phyloP scores from a whole-genome alignment of 2,113 vertebrate species.

The Poeciliopsis turrubarensis region DNA sequence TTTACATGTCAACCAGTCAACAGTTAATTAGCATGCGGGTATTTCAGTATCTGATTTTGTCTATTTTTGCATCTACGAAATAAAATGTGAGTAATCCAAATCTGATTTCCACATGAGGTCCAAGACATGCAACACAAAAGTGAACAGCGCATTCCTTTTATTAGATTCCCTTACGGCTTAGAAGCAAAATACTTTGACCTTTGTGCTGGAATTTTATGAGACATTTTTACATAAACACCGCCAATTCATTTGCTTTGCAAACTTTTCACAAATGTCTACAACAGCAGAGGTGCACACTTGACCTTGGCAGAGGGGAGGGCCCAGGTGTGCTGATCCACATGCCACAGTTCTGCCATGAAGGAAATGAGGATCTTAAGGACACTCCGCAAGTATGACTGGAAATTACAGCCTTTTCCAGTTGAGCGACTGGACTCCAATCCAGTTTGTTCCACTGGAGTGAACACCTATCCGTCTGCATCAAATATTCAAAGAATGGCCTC shows the following conservation, averaged over 20 bases:
- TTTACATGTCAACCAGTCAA: not conserved
- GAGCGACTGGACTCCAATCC: constrained; percentile 79
- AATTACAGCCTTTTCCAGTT: constrained; percentile 82
- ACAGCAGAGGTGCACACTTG: not conserved
- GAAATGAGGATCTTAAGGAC: constrained; percentile 77
- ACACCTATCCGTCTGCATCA: constrained; percentile 82
- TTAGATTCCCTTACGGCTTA: not conserved
- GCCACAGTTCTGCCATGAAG: constrained; percentile 51
- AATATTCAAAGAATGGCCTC: constrained; percentile 81
- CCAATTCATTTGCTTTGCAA: not conserved
- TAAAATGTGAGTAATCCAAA: not conserved
- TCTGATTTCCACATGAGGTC: not conserved
- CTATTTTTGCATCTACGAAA: not conserved
- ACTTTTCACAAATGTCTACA: not conserved
- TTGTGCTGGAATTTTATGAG: not conserved
- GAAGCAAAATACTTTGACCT: not conserved
- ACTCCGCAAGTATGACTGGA: constrained; percentile 67
- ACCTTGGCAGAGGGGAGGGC: constrained; percentile 51
- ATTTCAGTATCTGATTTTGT: not conserved
- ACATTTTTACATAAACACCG: not conserved
- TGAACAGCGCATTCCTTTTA: not conserved
- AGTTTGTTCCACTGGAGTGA: constrained; percentile 83
- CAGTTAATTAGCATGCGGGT: not conserved
- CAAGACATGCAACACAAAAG: not conserved
- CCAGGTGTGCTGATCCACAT: constrained; percentile 67